phyloP scores from a whole-genome alignment of 2,113 vertebrate species.

The Entelurus aequoreus region DNA sequence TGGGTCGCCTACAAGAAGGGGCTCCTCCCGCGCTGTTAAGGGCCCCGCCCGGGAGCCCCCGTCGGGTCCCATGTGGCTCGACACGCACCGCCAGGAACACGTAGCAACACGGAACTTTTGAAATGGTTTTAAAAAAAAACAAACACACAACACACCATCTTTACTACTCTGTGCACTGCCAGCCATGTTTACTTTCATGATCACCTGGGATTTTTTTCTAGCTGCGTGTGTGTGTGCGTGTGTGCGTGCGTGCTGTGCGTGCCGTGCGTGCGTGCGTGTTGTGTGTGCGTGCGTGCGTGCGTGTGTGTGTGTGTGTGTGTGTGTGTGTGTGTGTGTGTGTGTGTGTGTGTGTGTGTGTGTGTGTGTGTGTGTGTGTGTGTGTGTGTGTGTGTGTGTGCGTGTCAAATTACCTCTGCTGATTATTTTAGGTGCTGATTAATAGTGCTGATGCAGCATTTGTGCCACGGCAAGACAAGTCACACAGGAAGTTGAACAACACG shows the following conservation, averaged over 20 bases:
- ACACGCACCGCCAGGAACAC: too few species aligned
- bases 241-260: too few species aligned
- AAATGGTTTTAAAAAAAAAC: too few species aligned
- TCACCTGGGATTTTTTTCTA: conserved; percentile 13
- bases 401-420: conserved; percentile 45
- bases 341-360: conserved; percentile 6
- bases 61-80: too few species aligned
- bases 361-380: conserved; percentile 15
- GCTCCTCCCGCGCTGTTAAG: conserved; percentile 62
- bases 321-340: too few species aligned
- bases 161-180: conserved; percentile 32
- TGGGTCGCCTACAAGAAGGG: conserved; percentile 82
- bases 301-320: too few species aligned
- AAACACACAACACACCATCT: background rate
- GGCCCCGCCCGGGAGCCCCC: too few species aligned
- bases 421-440: conserved; percentile 50
- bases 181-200: conserved; percentile 34
- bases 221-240: background rate
- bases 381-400: background rate
- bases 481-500: background rate
- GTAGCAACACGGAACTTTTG: too few species aligned
- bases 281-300: too few species aligned
- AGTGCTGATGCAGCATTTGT: conserved; percentile 18
- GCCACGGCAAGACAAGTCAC: background rate
- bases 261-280: too few species aligned